Percentiles rank a stretch among this genome's conserved stretches.
These are phyloP conservation scores for Cervus canadensis DNA, from an alignment of 2,113 vertebrate species.

Conservation along the genomic window DNA sequence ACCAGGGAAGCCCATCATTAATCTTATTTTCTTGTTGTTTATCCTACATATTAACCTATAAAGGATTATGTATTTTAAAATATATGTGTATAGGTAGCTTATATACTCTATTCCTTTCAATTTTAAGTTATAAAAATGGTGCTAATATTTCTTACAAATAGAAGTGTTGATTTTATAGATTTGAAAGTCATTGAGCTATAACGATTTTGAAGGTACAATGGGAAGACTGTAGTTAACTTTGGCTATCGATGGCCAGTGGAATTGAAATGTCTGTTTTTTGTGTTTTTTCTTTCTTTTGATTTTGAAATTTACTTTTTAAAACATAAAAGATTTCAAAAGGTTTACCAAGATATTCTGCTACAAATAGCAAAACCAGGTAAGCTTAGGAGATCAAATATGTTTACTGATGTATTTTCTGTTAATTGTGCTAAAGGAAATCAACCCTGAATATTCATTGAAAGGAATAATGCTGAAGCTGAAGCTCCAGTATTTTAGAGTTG, in stretches of 20 bases:
- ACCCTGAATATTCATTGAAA: neutral
- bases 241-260: neutral
- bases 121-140: neutral
- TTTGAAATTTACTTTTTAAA: neutral
- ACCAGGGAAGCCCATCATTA: neutral
- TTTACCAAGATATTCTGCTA: neutral
- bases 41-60: neutral
- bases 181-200: neutral
- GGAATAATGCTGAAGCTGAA: neutral
- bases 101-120: neutral
- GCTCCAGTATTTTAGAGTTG: neutral
- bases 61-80: neutral
- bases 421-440: neutral
- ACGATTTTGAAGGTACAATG: neutral
- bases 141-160: neutral
- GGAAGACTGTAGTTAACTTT: neutral
- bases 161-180: neutral
- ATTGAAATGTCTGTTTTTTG: neutral
- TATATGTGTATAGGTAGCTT: neutral
- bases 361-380: neutral
- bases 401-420: neutral
- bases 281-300: neutral
- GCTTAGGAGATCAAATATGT: neutral
- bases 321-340: neutral
- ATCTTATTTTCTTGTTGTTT: neutral